Base-by-base conservation (phyloP, 2,888 invertebrate genomes). In the Pseudoips prasinana region DNA sequence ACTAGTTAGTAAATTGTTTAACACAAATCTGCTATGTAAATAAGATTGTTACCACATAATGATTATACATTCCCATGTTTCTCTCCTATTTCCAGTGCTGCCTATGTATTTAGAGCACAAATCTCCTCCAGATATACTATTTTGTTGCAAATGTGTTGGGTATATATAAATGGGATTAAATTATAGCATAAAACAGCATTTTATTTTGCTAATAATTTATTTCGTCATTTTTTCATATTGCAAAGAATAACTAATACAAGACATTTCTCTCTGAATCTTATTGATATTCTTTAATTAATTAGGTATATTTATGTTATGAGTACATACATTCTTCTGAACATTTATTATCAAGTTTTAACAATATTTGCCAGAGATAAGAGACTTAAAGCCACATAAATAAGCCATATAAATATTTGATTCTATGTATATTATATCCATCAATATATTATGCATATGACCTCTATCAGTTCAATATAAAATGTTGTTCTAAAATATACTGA, bases 331-430 rank as follows among this genome's bases (percentile, higher is more conserved):
- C 18, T 22, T 39, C 18, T 33, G 35, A 39, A 39, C 39, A 46
- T 2, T 3, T 35, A 33, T 38, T 35, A 33, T 38, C 27, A 30
- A 38, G 38, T 37, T 40, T 25, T 43, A 46, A 50, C 39, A 42
- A 43, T 51, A 46, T 39, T 25, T 29, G 19, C 35, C 24, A 29
- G 24, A 26, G 33, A 33, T 35, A 47, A 39, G 32, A 51, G 43
- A 33, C 38, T 36, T 30, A 35, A 24, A 33, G 28, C 43, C 41
- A 55, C 49, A 51, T 56, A 58, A 58, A 58, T 60, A 54, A 32
- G 40, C 24, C 25, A 34, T 38, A 35, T 23, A 39, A 9, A 29
- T 29, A 37, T 55, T 35, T 44, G 38, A 36, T 59, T 42, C 35
- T 30, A 33, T 30, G 41, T 35, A 19, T 40, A 34, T n/a, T n/a